phyloP scores from a whole-genome alignment of 2,888 invertebrate species.

The Nomada ferruginata region DNA sequence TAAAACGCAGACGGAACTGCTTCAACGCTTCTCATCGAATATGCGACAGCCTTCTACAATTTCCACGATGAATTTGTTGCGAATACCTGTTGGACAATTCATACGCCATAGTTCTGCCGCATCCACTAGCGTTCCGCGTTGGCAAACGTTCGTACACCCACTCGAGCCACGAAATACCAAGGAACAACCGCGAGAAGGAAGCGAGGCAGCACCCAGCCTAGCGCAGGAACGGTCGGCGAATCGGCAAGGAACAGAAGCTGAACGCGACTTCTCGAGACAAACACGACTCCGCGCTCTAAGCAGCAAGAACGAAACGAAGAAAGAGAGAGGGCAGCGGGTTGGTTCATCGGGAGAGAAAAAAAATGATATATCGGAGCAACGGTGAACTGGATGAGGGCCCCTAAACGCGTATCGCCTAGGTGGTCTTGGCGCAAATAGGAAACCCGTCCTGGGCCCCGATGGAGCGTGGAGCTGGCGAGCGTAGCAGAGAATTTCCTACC shows the following conservation, averaged over 20 bases:
- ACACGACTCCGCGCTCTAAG: background rate
- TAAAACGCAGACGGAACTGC: background rate
- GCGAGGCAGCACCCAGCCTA: too few species aligned
- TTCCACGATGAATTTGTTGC: too few species aligned
- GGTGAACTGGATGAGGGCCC: constrained; percentile 45
- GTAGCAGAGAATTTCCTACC: constrained; percentile 55
- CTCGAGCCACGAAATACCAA: background rate
- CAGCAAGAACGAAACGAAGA: background rate
- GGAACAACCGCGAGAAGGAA: background rate
- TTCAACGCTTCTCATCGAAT: too few species aligned
- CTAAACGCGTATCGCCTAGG: constrained; percentile 63
- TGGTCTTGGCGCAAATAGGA: constrained; percentile 63
- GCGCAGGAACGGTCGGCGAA: background rate
- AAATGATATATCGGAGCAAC: constrained; percentile 33
- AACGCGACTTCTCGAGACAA: background rate
- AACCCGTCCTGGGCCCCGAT: constrained; percentile 62
- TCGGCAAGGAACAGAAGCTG: background rate
- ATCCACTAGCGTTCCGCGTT: too few species aligned
- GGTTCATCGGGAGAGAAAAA: background rate
- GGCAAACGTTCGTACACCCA: background rate
- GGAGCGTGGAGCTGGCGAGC: constrained; percentile 40
- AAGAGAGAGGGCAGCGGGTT: background rate
- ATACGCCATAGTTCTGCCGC: too few species aligned
- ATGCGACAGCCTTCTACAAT: too few species aligned
- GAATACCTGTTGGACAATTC: background rate